Conservation (phyloP, 1,140 invertebrate species). For the Stegodyphus mimosarum region DNA sequence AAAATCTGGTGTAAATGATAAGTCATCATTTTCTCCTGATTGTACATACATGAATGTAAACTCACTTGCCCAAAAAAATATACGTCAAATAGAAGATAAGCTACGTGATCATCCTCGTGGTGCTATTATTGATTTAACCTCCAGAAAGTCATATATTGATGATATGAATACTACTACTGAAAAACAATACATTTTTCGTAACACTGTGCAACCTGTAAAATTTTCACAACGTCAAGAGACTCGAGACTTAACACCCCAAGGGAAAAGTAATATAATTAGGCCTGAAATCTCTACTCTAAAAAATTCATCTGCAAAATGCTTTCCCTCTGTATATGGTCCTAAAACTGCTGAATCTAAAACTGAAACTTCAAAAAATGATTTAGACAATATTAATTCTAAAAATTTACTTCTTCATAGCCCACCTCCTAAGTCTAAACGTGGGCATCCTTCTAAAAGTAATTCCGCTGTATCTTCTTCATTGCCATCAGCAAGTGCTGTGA, state of each 20-base stretch:
- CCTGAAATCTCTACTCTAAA: not conserved
- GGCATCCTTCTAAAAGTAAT: conserved; percentile 29
- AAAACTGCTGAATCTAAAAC: not conserved
- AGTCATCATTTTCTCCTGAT: conserved; percentile 28
- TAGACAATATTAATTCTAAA: conserved; percentile 39
- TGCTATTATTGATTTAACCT: conserved; percentile 61
- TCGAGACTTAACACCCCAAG: conserved; percentile 34
- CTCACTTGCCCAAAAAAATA: conserved; percentile 55
- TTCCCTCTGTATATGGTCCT: not conserved
- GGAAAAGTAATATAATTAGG: conserved; percentile 24
- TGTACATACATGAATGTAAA: conserved; percentile 53
- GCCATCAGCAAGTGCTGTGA: not conserved
- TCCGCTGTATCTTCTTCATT: conserved; percentile 21
- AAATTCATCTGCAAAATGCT: not conserved
- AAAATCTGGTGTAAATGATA: conserved; percentile 35
- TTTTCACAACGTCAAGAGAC: conserved; percentile 32
- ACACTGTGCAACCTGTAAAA: conserved; percentile 38
- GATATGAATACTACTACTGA: conserved; percentile 23
- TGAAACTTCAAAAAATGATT: conserved; percentile 22
- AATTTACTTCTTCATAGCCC: conserved; percentile 59
- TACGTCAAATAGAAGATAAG: conserved; percentile 51
- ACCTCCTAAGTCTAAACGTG: conserved; percentile 57
- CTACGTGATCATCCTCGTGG: conserved; percentile 57
- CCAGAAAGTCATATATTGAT: conserved; percentile 57
- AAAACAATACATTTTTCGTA: conserved; percentile 38